phyloP scores from a whole-genome alignment of 2,888 invertebrate genomes.

The Xanthorhoe designata region DNA sequence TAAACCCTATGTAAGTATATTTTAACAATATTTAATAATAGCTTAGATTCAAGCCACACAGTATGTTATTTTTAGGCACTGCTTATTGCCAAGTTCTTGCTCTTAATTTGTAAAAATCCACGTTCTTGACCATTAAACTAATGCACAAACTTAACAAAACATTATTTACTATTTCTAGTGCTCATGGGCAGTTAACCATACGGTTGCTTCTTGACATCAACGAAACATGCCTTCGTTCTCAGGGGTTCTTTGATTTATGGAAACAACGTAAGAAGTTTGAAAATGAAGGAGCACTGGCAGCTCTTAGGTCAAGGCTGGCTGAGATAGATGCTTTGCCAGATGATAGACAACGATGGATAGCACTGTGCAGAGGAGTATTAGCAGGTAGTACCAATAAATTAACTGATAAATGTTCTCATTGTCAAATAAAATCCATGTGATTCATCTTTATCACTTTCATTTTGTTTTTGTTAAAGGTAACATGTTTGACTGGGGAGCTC shows the following conservation, averaged over 20 bases:
- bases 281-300: constrained; percentile 91
- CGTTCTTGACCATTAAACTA: neutral
- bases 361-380: constrained; percentile 88
- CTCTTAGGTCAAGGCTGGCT: constrained; percentile 88
- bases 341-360: constrained; percentile 86
- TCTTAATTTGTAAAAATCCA: neutral
- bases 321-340: constrained; percentile 89
- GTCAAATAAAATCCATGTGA: no score
- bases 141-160: constrained; percentile 7
- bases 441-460: neutral
- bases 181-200: constrained; percentile 94
- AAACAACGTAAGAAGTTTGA: constrained; percentile 94
- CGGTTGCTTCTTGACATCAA: constrained; percentile 96
- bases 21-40: constrained; percentile 1
- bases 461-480: constrained; percentile 89
- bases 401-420: no score
- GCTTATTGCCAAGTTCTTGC: constrained; percentile 21
- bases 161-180: constrained; percentile 66
- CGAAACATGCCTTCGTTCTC: constrained; percentile 95
- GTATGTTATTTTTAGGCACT: constrained; percentile 20
- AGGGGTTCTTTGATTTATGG: constrained; percentile 96
- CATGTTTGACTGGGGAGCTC: constrained; percentile 99
- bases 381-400: constrained; percentile 81
- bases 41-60: constrained; percentile 1
- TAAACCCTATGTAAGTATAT: constrained; percentile 91